These are phyloP conservation scores for Myopa tessellatipennis DNA, from an alignment of 2,888 invertebrate genomes.

Conservation along the genomic window DNA sequence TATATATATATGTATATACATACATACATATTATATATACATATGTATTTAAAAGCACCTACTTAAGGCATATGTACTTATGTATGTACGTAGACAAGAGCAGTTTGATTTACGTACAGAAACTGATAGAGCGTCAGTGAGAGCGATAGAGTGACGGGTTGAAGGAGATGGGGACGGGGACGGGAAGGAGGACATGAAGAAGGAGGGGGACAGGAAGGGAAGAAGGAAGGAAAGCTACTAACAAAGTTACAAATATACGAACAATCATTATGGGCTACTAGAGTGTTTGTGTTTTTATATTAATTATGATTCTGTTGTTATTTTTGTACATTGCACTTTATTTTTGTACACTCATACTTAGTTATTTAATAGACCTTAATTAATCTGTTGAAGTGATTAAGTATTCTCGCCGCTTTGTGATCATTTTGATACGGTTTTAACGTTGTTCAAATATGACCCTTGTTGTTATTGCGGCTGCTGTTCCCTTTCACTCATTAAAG, in stretches of 20 bases:
- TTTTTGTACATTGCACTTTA: neutral
- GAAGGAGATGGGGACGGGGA: too few relatives aligned
- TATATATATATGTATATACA: too few relatives aligned
- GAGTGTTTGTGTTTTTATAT: neutral
- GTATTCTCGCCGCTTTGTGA: neutral
- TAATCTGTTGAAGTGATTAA: neutral
- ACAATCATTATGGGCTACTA: neutral
- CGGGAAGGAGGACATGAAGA: too few relatives aligned
- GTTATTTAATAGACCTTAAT: neutral
- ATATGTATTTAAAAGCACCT: neutral
- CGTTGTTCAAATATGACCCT: neutral
- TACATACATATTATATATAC: neutral
- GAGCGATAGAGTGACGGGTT: too few relatives aligned
- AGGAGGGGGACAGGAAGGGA: neutral
- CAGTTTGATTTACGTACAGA: too few relatives aligned
- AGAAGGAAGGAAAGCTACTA: neutral
- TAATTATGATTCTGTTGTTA: neutral
- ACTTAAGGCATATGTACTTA: neutral
- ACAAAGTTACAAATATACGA: neutral
- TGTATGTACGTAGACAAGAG: neutral
- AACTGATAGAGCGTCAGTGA: too few relatives aligned
- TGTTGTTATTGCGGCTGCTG: too few relatives aligned
- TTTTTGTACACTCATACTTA: neutral
- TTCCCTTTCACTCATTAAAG: too few relatives aligned
- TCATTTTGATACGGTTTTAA: neutral